A percentile compares a stretch with the other conserved stretches of the same genome.
phyloP scores from a whole-genome alignment of 2,113 vertebrate species.

The Bos taurus region ARS-UCD2.0 NC_037328.1:81094501-81095000 shows the following conservation, averaged over 20 bases:
- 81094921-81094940: not conserved
- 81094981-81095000: not conserved
- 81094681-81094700: not conserved
- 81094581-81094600: not conserved
- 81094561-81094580: not conserved
- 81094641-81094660: not conserved
- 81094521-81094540: not conserved
- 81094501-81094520: conserved; percentile 50
- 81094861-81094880: not conserved
- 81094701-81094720: not conserved
- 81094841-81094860: not conserved
- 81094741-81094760: not conserved
- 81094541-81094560: not conserved
- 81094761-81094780: not conserved
- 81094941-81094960: not conserved
- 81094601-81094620: not conserved
- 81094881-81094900: not conserved
- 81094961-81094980: not conserved
- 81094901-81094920: not conserved
- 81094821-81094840: not conserved
- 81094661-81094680: not conserved
- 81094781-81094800: not conserved
- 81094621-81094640: not conserved
- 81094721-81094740: not conserved
- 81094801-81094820: not conserved